Conservation (phyloP, 2,888 invertebrate genomes). For the Dasysyrphus albostriatus region DNA sequence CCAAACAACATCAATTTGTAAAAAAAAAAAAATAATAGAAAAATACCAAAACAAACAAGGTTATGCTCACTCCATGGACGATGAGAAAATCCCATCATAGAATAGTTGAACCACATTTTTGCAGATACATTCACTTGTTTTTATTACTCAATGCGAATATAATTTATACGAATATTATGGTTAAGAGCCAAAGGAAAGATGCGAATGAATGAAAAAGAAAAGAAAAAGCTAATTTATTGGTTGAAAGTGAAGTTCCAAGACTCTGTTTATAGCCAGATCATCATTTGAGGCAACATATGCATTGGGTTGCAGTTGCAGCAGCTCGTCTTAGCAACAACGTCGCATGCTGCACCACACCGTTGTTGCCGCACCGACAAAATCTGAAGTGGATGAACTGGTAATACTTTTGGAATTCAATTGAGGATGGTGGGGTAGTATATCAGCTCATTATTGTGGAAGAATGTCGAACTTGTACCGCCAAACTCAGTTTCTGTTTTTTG, state of each 20-base stretch:
- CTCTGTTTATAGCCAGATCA: slow-evolving; percentile 11
- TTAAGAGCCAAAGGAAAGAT: slow-evolving; percentile 9
- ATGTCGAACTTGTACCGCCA: neutral
- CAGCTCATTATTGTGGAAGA: neutral
- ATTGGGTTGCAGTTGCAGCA: neutral
- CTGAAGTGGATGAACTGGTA: slow-evolving; percentile 6
- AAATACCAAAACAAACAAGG: slow-evolving; percentile 49
- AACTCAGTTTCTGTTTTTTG: neutral
- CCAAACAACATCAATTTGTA: slow-evolving; percentile 11
- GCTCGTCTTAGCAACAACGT: neutral
- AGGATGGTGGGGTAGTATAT: neutral
- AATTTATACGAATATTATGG: slow-evolving; percentile 6
- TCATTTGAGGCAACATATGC: slow-evolving; percentile 17
- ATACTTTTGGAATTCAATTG: slow-evolving; percentile 2
- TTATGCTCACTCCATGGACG: slow-evolving; percentile 26
- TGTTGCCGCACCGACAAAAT: neutral
- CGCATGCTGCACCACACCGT: neutral
- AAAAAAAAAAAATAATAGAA: slow-evolving; percentile 14
- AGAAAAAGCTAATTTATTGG: slow-evolving; percentile 37
- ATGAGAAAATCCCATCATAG: slow-evolving; percentile 45
- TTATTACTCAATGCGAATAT: slow-evolving; percentile 61
- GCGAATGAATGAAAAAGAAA: slow-evolving; percentile 13
- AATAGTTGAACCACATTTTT: slow-evolving; percentile 68
- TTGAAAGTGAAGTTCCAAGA: slow-evolving; percentile 51
- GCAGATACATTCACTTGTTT: slow-evolving; percentile 69